Evolutionary conservation across 1,140 invertebrate genomes (phyloP), one percentile per base, ranked within the genome.

Genomic region (Drosophila parabipectinata): DNA sequence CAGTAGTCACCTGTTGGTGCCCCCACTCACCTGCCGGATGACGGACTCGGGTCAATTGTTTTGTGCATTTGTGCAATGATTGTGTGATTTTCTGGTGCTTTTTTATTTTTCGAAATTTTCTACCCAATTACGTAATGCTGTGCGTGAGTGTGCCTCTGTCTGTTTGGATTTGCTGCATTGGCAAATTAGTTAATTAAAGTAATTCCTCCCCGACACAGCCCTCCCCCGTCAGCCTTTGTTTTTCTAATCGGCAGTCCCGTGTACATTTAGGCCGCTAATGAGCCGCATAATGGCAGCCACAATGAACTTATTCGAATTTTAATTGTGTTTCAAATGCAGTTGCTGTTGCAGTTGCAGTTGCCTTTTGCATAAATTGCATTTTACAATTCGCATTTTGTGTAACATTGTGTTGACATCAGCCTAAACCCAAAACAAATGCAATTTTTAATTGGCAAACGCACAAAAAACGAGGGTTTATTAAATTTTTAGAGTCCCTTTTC

Each of bases 171-270:
- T 56, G 72, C 78, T 48, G 66, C 72, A 87, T 87, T 64, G 67
- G 74, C 78, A 64, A 72, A 81, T 87, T 85, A 81, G 78, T 85
- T 85, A 85, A 85, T 87, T 87, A 82, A 85, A 85, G 78, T 78
- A 75, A 85, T 76, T 51, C 54, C 55, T 41, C 34, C 41, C 41
- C 14, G 3, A 30, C 18, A 15, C 28, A 32, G 34, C 6, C 6
- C 26, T 28, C 26, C 4, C 26, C 26, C 26, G 2, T 7, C 26
- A 4, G 26, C 67, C 6, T 56, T 56, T 72, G 47, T 83, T 79
- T 83, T 64, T 62, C 79, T 78, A 83, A 85, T 77, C 77, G 72
- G 44, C 55, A 61, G 59, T 30, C 8, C 61, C 48, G 66, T 77
- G 39, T 18, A 15, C 39, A 47, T 51, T 63, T 85, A 81, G 78